These are phyloP conservation scores for Urocitellus parryii DNA, from an alignment of 2,113 vertebrate species.

Conservation along the genomic window DNA sequence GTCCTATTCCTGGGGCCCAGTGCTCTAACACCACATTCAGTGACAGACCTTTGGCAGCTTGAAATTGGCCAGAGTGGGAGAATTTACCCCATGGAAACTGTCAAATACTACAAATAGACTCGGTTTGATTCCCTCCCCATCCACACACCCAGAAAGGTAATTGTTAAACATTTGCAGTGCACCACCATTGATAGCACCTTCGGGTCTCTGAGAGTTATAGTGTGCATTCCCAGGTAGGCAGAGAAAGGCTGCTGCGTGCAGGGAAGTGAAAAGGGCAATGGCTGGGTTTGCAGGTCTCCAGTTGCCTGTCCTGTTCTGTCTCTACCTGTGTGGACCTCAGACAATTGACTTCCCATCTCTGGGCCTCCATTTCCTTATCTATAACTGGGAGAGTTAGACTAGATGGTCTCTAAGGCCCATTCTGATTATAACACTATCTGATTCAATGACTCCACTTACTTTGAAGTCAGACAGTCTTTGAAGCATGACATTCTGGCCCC, in stretches of 20 bases:
- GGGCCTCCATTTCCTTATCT: background rate
- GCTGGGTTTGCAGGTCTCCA: background rate
- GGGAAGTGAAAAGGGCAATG: background rate
- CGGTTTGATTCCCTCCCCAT: background rate
- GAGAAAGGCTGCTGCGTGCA: background rate
- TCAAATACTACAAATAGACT: background rate
- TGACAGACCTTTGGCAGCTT: background rate
- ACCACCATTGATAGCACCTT: background rate
- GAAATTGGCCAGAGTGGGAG: background rate
- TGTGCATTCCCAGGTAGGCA: background rate
- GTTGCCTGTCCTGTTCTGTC: background rate
- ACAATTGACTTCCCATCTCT: background rate
- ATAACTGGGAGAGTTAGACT: background rate
- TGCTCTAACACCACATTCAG: background rate
- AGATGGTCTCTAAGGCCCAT: background rate
- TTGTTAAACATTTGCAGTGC: background rate
- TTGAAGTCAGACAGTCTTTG: background rate
- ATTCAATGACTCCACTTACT: background rate
- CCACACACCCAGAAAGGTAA: too few relatives aligned
- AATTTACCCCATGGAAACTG: background rate
- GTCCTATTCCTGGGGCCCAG: fast-evolving
- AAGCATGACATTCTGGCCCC: background rate
- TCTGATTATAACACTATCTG: background rate
- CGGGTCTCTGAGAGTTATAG: background rate
- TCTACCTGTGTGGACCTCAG: background rate